Evolutionary conservation across 2,888 invertebrate species (phyloP), one percentile per base, ranked within the genome.

Genomic region (Strigamia transsilvanica): DNA sequence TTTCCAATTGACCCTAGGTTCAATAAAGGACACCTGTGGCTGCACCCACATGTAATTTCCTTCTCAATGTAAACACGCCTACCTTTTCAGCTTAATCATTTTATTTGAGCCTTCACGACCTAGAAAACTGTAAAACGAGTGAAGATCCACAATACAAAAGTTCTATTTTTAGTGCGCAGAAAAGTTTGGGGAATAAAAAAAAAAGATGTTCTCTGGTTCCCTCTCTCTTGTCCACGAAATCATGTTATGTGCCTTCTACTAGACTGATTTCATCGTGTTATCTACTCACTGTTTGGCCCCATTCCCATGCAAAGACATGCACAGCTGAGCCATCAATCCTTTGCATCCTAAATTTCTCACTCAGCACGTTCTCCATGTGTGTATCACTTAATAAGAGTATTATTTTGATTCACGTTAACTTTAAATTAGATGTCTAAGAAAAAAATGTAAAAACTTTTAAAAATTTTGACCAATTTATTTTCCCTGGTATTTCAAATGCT

Each of bases 311-410:
- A 73, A 73, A 73, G 73, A 10, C 73, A 73, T 73, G 73, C 73
- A 73, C 73, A 73, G 73, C 73, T 73, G 73, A 73, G 73, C 73
- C 73, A 73, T 73, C 73, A 73, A 73, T 73, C 73, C 73, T 73
- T 73, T 73, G 12, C 13, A 27, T 12, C 27, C 73, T 73, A 27
- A 73, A 73, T 32, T 73, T 56, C 18, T 6, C 18, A 56, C 56
- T 56, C 56, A 18, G 18, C 18, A 56, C 56, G 56, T 56, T 6
- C 6, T 38, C 9, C 38, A 38, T 6, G 6, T 38, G 38, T 38
- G 38, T 38, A 38, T 38, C 38, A 38, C 38, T 38, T 38, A 27
- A 27, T 56, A 18, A 56, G 2, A 18, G n/a, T 9, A 1, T 56
- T 56, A n/a, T 56, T 18, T 56, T 18, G 73, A 73, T n/a, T 12